These are phyloP conservation scores for Natrix natrix DNA, from an alignment of 2,797 vertebrate genomes.

Conservation along the genomic window DNA sequence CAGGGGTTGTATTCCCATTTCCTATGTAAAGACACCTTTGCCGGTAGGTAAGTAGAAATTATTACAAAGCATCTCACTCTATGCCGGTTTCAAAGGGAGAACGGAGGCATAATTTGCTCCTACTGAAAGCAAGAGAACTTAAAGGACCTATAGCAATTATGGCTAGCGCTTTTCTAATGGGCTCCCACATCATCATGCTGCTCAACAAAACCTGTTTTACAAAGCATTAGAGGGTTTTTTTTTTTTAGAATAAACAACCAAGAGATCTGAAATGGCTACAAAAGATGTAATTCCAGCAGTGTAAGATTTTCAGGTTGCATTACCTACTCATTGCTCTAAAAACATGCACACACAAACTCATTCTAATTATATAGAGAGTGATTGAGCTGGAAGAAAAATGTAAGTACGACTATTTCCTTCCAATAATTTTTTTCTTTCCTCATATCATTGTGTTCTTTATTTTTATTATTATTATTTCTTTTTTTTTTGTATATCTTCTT, in stretches of 20 bases:
- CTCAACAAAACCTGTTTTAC: neutral
- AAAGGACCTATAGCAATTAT: neutral
- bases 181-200: neutral
- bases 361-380: neutral
- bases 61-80: neutral
- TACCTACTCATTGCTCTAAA: neutral
- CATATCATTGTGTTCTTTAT: neutral
- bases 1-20: slow-evolving; percentile 18
- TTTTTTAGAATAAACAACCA: neutral
- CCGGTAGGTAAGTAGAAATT: slow-evolving; percentile 49
- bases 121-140: neutral
- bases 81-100: neutral
- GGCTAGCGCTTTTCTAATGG: neutral
- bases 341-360: neutral
- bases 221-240: neutral
- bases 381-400: neutral
- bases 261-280: neutral
- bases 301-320: neutral
- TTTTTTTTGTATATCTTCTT: neutral
- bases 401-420: neutral
- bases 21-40: slow-evolving; percentile 29
- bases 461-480: neutral
- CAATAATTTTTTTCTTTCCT: neutral
- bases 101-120: neutral
- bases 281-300: neutral